These are phyloP conservation scores for Macquaria australasica DNA, from an alignment of 2,113 vertebrate genomes.

Conservation along the genomic window DNA sequence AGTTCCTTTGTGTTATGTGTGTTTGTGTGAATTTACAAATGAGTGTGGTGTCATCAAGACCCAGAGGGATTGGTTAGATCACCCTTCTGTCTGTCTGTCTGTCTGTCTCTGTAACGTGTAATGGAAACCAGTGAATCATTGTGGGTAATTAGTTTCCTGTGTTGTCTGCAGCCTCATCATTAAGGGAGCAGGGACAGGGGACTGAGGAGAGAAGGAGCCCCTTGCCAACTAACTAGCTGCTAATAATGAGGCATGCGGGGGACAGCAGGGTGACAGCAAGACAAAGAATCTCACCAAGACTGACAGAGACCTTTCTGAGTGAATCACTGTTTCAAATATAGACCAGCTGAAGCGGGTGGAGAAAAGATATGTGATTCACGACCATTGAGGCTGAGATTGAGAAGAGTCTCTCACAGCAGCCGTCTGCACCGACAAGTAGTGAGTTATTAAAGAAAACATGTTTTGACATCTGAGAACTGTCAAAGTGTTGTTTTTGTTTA, in stretches of 20 bases:
- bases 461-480: not conserved
- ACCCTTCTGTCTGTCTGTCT: constrained; percentile 43
- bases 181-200: constrained; percentile 32
- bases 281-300: constrained; percentile 31
- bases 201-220: constrained; percentile 9
- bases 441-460: not conserved
- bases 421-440: not conserved
- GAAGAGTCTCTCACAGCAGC: constrained; percentile 11
- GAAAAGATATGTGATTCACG: constrained; percentile 20
- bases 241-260: constrained; percentile 48
- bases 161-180: constrained; percentile 42
- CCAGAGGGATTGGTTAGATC: constrained; percentile 53
- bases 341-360: constrained; percentile 8
- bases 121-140: constrained; percentile 69
- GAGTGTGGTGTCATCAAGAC: constrained; percentile 46
- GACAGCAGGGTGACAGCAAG: constrained; percentile 22
- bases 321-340: constrained; percentile 44
- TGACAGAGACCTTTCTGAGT: constrained; percentile 28
- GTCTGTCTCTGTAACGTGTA: constrained; percentile 39
- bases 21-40: constrained; percentile 49
- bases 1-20: constrained; percentile 33
- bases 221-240: constrained; percentile 11
- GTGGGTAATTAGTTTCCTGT: constrained; percentile 58
- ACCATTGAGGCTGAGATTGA: not conserved
- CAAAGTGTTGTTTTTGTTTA: not conserved